These are phyloP conservation scores for Pseudococcus jackbeardsleyi DNA, from an alignment of 2,888 invertebrate genomes.

Conservation along the genomic window DNA sequence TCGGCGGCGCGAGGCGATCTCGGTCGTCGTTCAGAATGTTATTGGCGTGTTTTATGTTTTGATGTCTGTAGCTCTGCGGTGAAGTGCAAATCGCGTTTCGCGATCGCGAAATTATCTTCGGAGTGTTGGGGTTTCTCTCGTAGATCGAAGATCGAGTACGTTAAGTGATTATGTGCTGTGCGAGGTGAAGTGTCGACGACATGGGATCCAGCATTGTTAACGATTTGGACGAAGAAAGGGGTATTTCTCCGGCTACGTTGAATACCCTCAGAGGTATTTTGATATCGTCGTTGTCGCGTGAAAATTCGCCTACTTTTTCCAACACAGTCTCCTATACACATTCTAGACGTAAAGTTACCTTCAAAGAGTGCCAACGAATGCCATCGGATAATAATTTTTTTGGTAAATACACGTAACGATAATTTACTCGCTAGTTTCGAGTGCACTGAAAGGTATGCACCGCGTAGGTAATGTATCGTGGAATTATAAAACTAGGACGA, in stretches of 20 bases:
- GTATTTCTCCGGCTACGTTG: slow-evolving; percentile 70
- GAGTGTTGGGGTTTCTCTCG: not conserved
- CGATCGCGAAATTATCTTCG: not conserved
- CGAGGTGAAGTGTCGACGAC: not conserved
- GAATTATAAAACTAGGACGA: not conserved
- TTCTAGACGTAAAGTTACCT: slow-evolving; percentile 68
- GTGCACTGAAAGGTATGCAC: not conserved
- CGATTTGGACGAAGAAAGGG: slow-evolving; percentile 66
- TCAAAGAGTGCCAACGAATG: slow-evolving; percentile 65
- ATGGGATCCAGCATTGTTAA: slow-evolving; percentile 60
- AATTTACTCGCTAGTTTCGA: too few relatives aligned
- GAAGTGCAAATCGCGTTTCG: not conserved
- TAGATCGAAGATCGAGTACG: not conserved
- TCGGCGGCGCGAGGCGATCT: not conserved
- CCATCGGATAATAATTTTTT: slow-evolving; percentile 32
- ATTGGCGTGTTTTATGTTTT: slow-evolving; percentile 37
- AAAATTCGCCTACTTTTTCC: slow-evolving; percentile 70
- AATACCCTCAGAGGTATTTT: slow-evolving; percentile 74
- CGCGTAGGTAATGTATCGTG: not conserved
- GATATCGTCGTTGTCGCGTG: slow-evolving; percentile 74
- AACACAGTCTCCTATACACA: slow-evolving; percentile 66
- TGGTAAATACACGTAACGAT: slow-evolving; percentile 15
- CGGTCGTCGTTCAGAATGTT: slow-evolving; percentile 14
- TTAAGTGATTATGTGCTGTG: not conserved
- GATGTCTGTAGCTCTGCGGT: not conserved